Base-by-base conservation (phyloP, 2,888 invertebrate genomes). In the Phyto melanocephala region DNA sequence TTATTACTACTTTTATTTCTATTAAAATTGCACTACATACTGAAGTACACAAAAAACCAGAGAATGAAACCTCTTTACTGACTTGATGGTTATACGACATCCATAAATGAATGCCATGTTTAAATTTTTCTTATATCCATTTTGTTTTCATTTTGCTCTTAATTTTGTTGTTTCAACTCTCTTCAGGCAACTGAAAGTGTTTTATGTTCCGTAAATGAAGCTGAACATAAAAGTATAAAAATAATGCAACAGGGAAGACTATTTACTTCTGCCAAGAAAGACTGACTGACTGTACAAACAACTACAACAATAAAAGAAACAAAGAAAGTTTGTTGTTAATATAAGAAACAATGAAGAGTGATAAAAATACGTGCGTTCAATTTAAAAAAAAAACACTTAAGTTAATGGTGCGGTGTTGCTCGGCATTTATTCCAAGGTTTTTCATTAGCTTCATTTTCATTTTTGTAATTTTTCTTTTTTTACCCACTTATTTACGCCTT, bases 361-460 rank as follows among this genome's bases (percentile, higher is more conserved):
- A 54, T 75, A 79, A 75, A 75, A 82, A 54, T 68, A 82, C 63
- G 77, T 75, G 78, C 83, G 77, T 79, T 80, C 80, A 83, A 81
- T 85, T 84, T 81, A 2, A 54, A 42, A 24, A 83, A 79, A 84
- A 85, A 83, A 63, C 78, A 83, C 85, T 85, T 70, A 84, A 85
- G 81, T 84, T 85, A 85, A 85, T 84, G 84, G 82, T 71, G 84
- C 84, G 75, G 79, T 83, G 62, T 63, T 77, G 72, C 68, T 80
- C 22, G 40, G 33, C 22, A 50, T 63, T 28, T 6, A 3, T 28
- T 76, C 52, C 37, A 50, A 35, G 72, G 63, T 37, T 79, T 79
- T 82, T 82, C 82, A 79, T 82, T 79, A 75, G 75, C 67, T 79
- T 72, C 52, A 63, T 54, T 74, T 52, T 63, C 24, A 40, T 75